Conservation (phyloP, 1,140 invertebrate species). For the Myzus persicae region DNA sequence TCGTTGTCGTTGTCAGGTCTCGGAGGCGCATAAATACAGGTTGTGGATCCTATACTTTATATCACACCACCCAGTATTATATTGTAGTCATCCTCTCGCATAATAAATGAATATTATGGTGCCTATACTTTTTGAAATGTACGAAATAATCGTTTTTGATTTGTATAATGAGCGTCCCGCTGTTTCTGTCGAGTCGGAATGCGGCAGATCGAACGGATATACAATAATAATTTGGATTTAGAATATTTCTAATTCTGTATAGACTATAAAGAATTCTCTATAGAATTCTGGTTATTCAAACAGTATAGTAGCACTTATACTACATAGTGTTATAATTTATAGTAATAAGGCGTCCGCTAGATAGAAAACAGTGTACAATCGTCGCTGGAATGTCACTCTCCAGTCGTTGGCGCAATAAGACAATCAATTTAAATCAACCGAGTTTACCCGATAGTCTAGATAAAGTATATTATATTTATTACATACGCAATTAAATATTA, state of each 20-base stretch:
- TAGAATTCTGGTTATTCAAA: background rate
- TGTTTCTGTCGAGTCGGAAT: background rate
- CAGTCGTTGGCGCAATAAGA: background rate
- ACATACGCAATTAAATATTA: no score
- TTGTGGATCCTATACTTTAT: background rate
- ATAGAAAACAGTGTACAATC: background rate
- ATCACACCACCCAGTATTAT: background rate
- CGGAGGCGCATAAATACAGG: background rate
- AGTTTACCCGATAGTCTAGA: background rate
- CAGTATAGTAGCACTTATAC: background rate
- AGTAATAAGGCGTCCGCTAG: background rate
- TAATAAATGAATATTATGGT: background rate
- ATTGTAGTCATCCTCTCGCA: background rate
- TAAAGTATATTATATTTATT: no score
- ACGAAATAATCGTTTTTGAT: background rate
- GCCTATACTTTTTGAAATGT: background rate
- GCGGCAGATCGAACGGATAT: background rate
- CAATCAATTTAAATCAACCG: no score
- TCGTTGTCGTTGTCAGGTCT: background rate
- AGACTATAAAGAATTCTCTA: no score
- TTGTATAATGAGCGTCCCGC: background rate
- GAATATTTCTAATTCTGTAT: background rate
- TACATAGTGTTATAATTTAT: no score
- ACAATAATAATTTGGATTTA: background rate
- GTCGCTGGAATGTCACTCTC: background rate